phyloP scores from a whole-genome alignment of 1,140 invertebrate species.

The Pogonomyrmex californicus region DNA sequence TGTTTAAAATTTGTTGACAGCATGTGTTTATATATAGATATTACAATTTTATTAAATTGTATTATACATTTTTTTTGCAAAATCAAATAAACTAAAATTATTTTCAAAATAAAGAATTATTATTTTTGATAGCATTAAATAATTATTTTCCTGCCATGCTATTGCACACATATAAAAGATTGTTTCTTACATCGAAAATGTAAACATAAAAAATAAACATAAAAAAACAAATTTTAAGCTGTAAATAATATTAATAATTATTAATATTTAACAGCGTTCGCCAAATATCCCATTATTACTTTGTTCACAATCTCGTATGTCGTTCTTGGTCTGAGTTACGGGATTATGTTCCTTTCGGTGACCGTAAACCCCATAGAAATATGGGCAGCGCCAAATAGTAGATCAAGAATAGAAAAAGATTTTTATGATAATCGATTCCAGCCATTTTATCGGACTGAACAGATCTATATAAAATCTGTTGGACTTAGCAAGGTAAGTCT shows the following conservation, averaged over 20 bases:
- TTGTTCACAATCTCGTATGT: conserved; percentile 89
- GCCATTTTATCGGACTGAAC: conserved; percentile 97
- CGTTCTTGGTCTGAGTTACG: conserved; percentile 88
- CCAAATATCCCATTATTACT: conserved; percentile 89
- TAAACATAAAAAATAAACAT: not conserved
- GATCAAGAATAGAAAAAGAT: conserved; percentile 92
- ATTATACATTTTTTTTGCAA: not conserved
- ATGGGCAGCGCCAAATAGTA: conserved; percentile 93
- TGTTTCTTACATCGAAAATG: no score
- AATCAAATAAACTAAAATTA: not conserved
- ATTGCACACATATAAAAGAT: not conserved
- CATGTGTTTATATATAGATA: not conserved
- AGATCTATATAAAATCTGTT: conserved; percentile 91
- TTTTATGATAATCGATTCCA: conserved; percentile 94
- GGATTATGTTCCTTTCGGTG: conserved; percentile 89
- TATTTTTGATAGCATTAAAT: not conserved
- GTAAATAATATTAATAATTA: not conserved
- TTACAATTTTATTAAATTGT: not conserved
- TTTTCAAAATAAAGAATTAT: conserved; percentile 2
- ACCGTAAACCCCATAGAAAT: conserved; percentile 96
- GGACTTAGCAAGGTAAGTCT: conserved; percentile 83
- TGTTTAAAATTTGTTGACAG: not conserved
- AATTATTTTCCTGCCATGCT: not conserved
- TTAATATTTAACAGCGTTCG: conserved; percentile 87
- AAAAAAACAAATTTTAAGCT: not conserved